A percentile compares a stretch with the other conserved stretches of the same genome.
These are phyloP conservation scores for Bucorvus abyssinicus DNA, from an alignment of 2,797 vertebrate species.

Conservation along the genomic window DNA sequence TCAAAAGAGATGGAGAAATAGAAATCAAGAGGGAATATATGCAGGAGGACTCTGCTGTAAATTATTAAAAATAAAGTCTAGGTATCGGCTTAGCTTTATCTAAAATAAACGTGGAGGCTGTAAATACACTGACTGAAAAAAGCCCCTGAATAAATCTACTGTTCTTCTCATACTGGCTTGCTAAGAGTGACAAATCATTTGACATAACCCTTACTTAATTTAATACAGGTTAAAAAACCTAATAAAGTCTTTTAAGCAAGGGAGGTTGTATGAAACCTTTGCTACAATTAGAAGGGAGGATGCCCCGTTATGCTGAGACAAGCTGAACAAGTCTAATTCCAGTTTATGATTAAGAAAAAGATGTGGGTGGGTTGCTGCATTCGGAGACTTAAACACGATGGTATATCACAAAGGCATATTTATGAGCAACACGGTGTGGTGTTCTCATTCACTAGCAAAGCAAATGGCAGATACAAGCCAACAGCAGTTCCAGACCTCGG, in stretches of 20 bases:
- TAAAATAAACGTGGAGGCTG: background rate
- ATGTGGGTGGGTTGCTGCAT: background rate
- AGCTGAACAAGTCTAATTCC: background rate
- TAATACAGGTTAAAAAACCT: background rate
- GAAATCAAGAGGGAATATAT: background rate
- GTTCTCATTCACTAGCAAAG: background rate
- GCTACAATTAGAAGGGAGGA: background rate
- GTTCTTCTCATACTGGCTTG: background rate
- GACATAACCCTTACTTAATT: background rate
- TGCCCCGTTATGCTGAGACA: background rate
- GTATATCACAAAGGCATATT: background rate
- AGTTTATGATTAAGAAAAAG: background rate
- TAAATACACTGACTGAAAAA: slow-evolving; percentile 21
- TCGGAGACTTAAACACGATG: background rate
- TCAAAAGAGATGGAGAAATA: background rate
- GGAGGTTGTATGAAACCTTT: background rate
- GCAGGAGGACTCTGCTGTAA: background rate
- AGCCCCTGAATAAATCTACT: background rate
- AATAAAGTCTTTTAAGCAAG: background rate
- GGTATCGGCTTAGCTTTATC: background rate
- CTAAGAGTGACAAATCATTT: background rate
- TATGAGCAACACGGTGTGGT: background rate
- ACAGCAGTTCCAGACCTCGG: background rate
- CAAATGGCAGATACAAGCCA: background rate
- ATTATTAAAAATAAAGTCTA: background rate